A percentile compares a stretch with the other conserved stretches of the same genome.
Evolutionary conservation across 2,113 vertebrate species (phyloP).

Genomic region (Daphoenositta chrysoptera): DNA sequence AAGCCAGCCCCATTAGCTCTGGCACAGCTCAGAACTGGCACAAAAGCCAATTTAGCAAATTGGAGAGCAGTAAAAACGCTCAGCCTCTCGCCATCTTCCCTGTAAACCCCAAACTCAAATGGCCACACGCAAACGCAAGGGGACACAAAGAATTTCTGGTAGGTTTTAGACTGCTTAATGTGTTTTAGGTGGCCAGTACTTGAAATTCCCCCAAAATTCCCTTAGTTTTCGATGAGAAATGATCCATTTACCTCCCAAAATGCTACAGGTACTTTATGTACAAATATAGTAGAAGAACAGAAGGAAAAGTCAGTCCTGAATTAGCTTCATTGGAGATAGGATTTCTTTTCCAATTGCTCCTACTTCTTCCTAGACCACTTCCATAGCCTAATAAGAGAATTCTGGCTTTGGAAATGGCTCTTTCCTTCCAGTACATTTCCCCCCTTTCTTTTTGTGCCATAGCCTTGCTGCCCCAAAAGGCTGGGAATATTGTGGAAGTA

Average conservation of each 20-base stretch:
- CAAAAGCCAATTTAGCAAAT: background rate
- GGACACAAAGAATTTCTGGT: background rate
- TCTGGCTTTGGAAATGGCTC: background rate
- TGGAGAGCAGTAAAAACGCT: background rate
- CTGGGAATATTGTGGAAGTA: background rate
- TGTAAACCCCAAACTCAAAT: background rate
- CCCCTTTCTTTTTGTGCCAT: rapidly evolving
- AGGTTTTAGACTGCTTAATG: background rate
- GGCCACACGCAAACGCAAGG: background rate
- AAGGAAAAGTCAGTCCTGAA: background rate
- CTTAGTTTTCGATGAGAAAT: background rate
- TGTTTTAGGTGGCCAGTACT: background rate
- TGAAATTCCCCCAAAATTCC: background rate
- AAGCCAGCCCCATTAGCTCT: background rate
- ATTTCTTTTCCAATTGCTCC: background rate
- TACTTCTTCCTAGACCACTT: background rate
- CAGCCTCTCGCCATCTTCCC: background rate
- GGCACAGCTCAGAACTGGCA: background rate
- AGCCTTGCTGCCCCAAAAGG: background rate
- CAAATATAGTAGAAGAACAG: background rate
- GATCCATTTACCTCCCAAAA: background rate
- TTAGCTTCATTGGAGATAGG: background rate
- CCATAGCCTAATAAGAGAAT: background rate
- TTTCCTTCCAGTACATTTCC: background rate
- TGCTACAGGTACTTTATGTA: rapidly evolving